These are phyloP conservation scores for Oscheius sp. DNA, from an alignment of 2,888 invertebrate genomes.

Conservation along the genomic window DNA sequence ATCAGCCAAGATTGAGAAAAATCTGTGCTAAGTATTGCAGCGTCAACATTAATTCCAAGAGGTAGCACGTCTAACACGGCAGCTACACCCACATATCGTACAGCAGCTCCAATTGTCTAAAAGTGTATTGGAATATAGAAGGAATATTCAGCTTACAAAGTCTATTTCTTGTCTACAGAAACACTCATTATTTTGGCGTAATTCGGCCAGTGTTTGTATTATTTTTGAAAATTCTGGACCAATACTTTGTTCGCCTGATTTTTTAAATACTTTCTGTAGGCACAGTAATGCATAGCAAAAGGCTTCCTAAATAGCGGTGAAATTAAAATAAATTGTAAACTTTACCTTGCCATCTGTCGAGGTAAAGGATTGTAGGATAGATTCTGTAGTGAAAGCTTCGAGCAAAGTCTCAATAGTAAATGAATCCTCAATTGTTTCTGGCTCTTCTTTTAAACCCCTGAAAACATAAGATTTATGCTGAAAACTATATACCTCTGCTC, in stretches of 20 bases:
- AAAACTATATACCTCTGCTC: too few species aligned
- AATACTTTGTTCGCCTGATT: conserved; percentile 47
- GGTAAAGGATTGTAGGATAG: too few species aligned
- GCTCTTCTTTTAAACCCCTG: too few species aligned
- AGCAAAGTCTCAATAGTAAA: too few species aligned
- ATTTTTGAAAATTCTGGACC: conserved; percentile 56
- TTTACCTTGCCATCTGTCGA: too few species aligned
- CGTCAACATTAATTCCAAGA: conserved; percentile 75
- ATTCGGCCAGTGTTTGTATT: conserved; percentile 76
- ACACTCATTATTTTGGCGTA: conserved; percentile 78
- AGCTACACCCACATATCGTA: conserved; percentile 72
- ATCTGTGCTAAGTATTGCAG: conserved; percentile 79
- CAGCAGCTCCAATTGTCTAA: conserved; percentile 79
- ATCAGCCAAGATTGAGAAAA: conserved; percentile 91
- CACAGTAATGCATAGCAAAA: too few species aligned
- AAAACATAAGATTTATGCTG: too few species aligned
- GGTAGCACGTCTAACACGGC: conserved; percentile 72
- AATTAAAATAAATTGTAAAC: too few species aligned
- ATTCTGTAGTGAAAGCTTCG: too few species aligned
- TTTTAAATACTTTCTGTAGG: conserved; percentile 53
- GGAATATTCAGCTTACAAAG: conserved; percentile 71
- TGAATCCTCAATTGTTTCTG: too few species aligned
- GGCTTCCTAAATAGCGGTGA: too few species aligned
- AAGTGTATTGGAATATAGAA: background rate
- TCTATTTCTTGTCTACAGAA: conserved; percentile 81